Base-by-base conservation (phyloP, 2,113 vertebrate genomes). In the Dipodomys ordii region DNA sequence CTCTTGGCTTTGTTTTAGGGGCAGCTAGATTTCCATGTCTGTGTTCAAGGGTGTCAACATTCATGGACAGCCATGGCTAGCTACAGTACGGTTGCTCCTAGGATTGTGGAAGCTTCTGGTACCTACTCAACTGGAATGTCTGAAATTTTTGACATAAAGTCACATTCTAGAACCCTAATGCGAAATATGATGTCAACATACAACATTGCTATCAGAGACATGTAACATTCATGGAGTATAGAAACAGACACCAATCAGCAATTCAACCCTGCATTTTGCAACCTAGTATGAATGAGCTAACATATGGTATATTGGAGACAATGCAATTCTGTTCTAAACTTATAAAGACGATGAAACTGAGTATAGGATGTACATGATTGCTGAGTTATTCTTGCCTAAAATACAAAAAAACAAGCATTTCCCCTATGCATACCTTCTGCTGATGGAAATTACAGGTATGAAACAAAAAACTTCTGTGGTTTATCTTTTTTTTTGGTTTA, bases 341-440 rank as follows among this genome's bases (percentile, higher is more conserved):
- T n/a, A 69, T 65, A 82, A 74, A 65, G 80, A 96, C 80, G 77
- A n/a, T 62, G 74, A 94, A 97, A 94, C 6, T 0, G 30, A 93
- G 46, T 39, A 23, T 57, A 57, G 11, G 32, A 67, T 68, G 73
- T 2, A 22, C 4, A 62, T 1, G 1, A 60, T 7, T 15, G 13
- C 19, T 35, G 73, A 49, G 6, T 80, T 46, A 87, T 53, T 69
- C 74, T 79, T 83, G 30, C 4, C 67, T 32, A 74, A 87, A 93
- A 77, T 44, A 77, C 73, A 88, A 80, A 30, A 22, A 71, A 93
- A 49, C 67, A 25, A 25, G 4, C 73, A 78, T 90, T 92, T 79
- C 88, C 39, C 20, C 23, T 80, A 65, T 83, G 35, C 68, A 89
- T 80, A 62, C 88, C 93, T 67, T 80, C 46, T 25, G 35, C 69